Evolutionary conservation across 1,140 invertebrate species (phyloP), one percentile per base, ranked within the genome.

Genomic region (Olivierus martensii): DNA sequence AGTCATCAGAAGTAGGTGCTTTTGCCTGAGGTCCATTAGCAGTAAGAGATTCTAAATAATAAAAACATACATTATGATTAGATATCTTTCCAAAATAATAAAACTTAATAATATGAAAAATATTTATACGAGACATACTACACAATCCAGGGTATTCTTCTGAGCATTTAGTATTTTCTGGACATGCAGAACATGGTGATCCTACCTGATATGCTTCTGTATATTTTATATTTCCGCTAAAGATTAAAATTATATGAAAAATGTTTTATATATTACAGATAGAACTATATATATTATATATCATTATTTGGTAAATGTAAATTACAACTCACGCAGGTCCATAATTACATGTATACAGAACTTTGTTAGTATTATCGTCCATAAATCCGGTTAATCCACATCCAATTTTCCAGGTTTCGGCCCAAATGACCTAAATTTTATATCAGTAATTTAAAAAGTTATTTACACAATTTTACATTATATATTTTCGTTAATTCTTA

Each of bases 291-390:
- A 35, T 6, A 28, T 28, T 28, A 28, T 28, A 28, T n/a, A n/a
- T n/a, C n/a, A n/a, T n/a, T n/a, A n/a, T n/a, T 28, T 28, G 28
- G n/a, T n/a, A n/a, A n/a, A n/a, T n/a, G n/a, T 28, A 9, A 47
- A 47, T 19, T 38, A 18, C 7, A 14, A 19, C 47, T 49, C 38
- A 49, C 47, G 52, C 48, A 9, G 59, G 59, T 14, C 59, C 59
- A 41, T 61, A 61, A 35, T 61, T 60, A 39, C 59, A 61, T 11
- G 53, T 53, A 37, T 60, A 60, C 3, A 54, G 42, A 21, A 22
- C 18, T 14, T 37, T n/a, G 7, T 43, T 22, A 2, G 18, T 15
- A 34, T 51, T 35, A 3, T 48, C 44, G 10, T 49, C 39, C 22
- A 45, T 28, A 49, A 54, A 61, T 34, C 47, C 45, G 14, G 47